Evolutionary conservation across 1,140 invertebrate species (phyloP).

Genomic region (Latrodectus geometricus): DNA sequence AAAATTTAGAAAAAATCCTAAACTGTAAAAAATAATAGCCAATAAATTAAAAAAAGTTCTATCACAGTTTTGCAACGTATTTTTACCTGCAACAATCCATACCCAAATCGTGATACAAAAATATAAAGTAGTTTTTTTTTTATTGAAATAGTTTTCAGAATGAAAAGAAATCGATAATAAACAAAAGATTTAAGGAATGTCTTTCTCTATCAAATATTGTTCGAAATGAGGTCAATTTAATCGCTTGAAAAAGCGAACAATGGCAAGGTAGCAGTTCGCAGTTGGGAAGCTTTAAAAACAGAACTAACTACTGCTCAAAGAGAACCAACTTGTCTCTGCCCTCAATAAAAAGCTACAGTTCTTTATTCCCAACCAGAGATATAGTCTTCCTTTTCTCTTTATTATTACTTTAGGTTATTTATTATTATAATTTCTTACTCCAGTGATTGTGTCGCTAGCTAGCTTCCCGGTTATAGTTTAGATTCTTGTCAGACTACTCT

Average conservation of each 20-base stretch:
- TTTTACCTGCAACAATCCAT: too few species aligned
- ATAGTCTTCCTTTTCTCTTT: not conserved
- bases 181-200: too few species aligned
- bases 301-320: not conserved
- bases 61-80: too few species aligned
- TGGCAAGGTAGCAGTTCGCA: constrained; percentile 1
- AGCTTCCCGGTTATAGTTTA: constrained; percentile 4
- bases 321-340: not conserved
- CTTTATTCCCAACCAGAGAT: not conserved
- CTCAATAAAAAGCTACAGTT: constrained; percentile 2
- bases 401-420: constrained; percentile 9
- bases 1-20: too few species aligned
- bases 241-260: constrained; percentile 4
- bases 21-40: too few species aligned
- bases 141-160: too few species aligned
- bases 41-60: too few species aligned
- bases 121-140: too few species aligned
- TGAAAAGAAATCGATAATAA: too few species aligned
- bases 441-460: constrained; percentile 19
- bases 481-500: constrained; percentile 29
- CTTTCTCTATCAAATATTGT: not conserved
- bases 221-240: constrained; percentile 21
- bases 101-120: too few species aligned
- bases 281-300: constrained; percentile 31
- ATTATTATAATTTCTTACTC: constrained; percentile 16